These are phyloP conservation scores for Styela plicata DNA, from an alignment of 23 tunicate genomes.

Conservation along the genomic window DNA sequence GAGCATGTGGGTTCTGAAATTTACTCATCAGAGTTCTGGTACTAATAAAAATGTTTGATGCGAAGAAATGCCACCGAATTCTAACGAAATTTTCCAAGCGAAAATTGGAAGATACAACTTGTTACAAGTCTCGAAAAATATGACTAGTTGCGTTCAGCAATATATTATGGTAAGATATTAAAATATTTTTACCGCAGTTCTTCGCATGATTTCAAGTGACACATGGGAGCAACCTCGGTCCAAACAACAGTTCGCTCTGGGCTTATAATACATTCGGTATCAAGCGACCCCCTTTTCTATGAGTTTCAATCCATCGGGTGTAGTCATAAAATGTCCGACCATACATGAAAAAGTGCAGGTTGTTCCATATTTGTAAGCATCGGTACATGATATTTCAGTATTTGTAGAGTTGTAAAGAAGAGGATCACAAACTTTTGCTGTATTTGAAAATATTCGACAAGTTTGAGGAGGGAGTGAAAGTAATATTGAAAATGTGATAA, in stretches of 20 bases:
- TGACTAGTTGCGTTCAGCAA: too few species aligned
- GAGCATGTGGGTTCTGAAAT: too few species aligned
- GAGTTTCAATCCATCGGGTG: neutral
- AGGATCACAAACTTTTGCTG: slow-evolving; percentile 15
- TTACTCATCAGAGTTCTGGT: neutral
- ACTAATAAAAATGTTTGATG: too few species aligned
- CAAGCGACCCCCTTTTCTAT: neutral
- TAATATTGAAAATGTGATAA: too few species aligned
- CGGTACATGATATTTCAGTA: neutral
- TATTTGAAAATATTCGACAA: neutral
- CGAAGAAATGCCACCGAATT: too few species aligned
- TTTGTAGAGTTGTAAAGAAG: neutral
- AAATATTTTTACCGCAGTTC: slow-evolving; percentile 4
- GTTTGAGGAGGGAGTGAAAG: too few species aligned
- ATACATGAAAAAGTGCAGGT: neutral
- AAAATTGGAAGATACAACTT: too few species aligned
- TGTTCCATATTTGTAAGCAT: slow-evolving; percentile 4
- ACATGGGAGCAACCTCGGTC: slow-evolving; percentile 6
- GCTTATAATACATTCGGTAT: slow-evolving; percentile 9
- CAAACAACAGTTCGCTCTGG: slow-evolving; percentile 6
- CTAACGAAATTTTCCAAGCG: too few species aligned
- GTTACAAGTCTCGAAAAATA: too few species aligned
- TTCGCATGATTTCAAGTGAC: slow-evolving; percentile 22
- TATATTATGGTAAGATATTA: too few species aligned
- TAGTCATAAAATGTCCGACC: slow-evolving; percentile 9